Percentiles rank a stretch among this genome's conserved stretches.
These are phyloP conservation scores for Rhinopomastus cyanomelas DNA, from an alignment of 2,113 vertebrate genomes.

Conservation along the genomic window DNA sequence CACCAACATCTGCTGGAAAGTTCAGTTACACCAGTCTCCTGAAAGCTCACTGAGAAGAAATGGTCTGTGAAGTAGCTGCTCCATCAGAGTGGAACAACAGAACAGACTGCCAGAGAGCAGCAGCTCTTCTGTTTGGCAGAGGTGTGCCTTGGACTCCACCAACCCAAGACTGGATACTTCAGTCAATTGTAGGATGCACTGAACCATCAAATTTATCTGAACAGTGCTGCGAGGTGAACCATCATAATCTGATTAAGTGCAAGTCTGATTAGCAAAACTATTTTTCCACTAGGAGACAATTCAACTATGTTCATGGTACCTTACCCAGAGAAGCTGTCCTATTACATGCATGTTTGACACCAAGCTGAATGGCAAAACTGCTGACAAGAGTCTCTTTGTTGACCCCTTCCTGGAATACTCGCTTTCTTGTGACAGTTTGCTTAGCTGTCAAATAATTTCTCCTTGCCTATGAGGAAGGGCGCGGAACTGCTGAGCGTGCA, in stretches of 20 bases:
- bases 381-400: conserved; percentile 69
- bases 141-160: neutral
- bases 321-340: neutral
- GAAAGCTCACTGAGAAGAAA: neutral
- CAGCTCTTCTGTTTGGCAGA: neutral
- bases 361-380: conserved; percentile 27
- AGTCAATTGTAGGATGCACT: neutral
- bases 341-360: neutral
- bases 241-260: neutral
- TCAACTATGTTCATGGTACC: neutral
- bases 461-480: conserved; percentile 81
- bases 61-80: neutral
- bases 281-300: neutral
- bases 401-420: conserved; percentile 74
- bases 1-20: neutral
- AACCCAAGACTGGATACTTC: neutral
- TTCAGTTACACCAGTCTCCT: neutral
- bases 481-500: conserved; percentile 86
- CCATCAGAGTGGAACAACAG: neutral
- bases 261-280: neutral
- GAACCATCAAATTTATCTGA: neutral
- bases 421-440: conserved; percentile 76
- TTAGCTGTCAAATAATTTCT: conserved; percentile 56
- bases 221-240: neutral
- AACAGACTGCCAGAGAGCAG: neutral